Evolutionary conservation across 2,888 invertebrate species (phyloP), one percentile per base, ranked within the genome.

Genomic region (Electrophaes corylata): DNA sequence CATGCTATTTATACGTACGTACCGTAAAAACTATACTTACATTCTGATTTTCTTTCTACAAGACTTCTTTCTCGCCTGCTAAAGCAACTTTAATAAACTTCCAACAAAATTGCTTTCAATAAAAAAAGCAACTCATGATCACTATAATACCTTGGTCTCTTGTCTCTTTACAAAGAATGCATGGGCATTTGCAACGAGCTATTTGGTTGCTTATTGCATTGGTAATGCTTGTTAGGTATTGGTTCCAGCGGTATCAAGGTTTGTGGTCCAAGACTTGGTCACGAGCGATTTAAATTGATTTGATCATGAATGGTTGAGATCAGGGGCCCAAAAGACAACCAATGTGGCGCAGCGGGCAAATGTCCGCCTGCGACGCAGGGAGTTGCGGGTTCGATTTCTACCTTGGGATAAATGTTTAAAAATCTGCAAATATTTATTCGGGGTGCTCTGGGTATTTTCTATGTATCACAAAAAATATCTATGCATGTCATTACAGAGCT

Each of bases 191-290:
- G 70, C 70, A 71, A 71, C 67, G 58, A 61, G 66, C 69, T 67
- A 64, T 73, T 75, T 71, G 71, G 75, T 77, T 66, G 78, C 77
- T 83, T 84, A 85, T 85, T 84, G 84, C 81, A 75, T 81, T 81
- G 76, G 79, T 83, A 84, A 83, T 82, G 81, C 79, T 78, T 79
- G 81, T 81, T 84, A 81, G 78, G 70, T 81, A 83, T 81, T 77
- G 76, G 71, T 70, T 75, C 66, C 41, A 71, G 60, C 66, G 69
- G 66, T 50, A 54, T 55, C 49, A 11, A 68, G 64, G 62, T 31
- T 4, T 1, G 10, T 68, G 73, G 72, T 63, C 3, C 51, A 71
- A 72, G 61, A 6, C 18, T 11, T 20, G 16, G 19, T 35, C 10
- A n/a, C 12, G 20, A 37, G 52, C 51, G 47, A 6, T 20, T 37